phyloP scores from a whole-genome alignment of 2,888 invertebrate species.

The Sepioteuthis lessoniana region DNA sequence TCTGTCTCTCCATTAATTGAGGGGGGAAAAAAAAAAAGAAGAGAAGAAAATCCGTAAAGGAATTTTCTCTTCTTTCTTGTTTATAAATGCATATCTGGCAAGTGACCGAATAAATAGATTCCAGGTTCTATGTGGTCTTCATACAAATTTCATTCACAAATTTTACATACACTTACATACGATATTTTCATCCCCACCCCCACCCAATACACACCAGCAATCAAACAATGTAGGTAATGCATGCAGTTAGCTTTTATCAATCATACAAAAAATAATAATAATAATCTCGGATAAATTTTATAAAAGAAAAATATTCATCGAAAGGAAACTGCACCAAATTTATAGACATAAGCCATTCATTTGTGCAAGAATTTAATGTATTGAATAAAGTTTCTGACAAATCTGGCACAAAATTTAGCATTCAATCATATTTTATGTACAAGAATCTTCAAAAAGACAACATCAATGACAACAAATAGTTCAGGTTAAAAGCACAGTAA shows the following conservation, averaged over 20 bases:
- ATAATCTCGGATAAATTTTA: no score
- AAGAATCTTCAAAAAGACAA: neutral
- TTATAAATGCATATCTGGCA: constrained; percentile 44
- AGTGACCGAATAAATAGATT: constrained; percentile 47
- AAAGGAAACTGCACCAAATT: neutral
- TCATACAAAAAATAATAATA: no score
- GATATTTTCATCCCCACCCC: neutral
- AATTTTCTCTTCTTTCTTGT: neutral
- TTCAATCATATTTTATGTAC: neutral
- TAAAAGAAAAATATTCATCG: no score
- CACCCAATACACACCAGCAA: neutral
- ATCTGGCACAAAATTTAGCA: neutral
- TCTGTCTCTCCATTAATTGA: neutral
- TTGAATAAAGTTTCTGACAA: neutral
- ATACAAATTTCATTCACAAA: neutral
- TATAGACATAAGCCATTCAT: neutral
- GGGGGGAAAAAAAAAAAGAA: no score
- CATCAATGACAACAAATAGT: constrained; percentile 33
- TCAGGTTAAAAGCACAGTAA: no score
- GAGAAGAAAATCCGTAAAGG: neutral
- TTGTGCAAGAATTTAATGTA: neutral
- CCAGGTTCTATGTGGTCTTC: constrained; percentile 36
- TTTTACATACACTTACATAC: neutral
- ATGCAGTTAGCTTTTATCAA: neutral
- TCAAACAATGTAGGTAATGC: neutral